Conservation (phyloP, 2,113 vertebrate species). For the Bothrops jararaca region DNA sequence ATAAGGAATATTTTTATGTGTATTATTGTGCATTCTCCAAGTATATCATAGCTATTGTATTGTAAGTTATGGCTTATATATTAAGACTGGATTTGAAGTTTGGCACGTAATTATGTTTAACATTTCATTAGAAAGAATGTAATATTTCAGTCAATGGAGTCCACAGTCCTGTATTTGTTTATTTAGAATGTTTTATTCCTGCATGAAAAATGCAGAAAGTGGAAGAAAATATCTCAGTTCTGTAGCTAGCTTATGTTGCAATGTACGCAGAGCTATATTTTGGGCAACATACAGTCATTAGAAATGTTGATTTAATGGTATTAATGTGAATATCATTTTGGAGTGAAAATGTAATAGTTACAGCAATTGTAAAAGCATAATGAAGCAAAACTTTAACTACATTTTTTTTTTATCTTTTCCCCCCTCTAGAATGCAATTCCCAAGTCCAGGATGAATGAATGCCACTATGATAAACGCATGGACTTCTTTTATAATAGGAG, state of each 20-base stretch:
- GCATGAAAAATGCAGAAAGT: neutral
- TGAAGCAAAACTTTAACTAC: neutral
- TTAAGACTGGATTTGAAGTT: neutral
- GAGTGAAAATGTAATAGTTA: neutral
- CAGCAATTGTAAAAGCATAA: neutral
- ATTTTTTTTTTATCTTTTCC: slow-evolving; percentile 22
- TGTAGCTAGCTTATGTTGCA: neutral
- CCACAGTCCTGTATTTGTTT: neutral
- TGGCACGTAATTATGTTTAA: neutral
- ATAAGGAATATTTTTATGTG: neutral
- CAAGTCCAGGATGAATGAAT: slow-evolving; percentile 81
- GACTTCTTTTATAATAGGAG: slow-evolving; percentile 90
- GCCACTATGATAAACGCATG: slow-evolving; percentile 86
- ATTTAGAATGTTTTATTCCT: neutral
- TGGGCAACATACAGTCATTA: neutral
- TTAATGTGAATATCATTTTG: neutral
- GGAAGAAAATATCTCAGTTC: neutral
- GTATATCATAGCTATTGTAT: neutral
- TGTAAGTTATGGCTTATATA: no score
- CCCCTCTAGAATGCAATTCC: slow-evolving; percentile 64
- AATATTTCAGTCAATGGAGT: neutral
- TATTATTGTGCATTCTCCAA: neutral
- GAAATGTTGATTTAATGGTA: neutral
- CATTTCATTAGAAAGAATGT: no score
- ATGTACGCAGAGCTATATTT: neutral